Conservation (phyloP, 2,888 invertebrate genomes). For the Pyrgus malvae region DNA sequence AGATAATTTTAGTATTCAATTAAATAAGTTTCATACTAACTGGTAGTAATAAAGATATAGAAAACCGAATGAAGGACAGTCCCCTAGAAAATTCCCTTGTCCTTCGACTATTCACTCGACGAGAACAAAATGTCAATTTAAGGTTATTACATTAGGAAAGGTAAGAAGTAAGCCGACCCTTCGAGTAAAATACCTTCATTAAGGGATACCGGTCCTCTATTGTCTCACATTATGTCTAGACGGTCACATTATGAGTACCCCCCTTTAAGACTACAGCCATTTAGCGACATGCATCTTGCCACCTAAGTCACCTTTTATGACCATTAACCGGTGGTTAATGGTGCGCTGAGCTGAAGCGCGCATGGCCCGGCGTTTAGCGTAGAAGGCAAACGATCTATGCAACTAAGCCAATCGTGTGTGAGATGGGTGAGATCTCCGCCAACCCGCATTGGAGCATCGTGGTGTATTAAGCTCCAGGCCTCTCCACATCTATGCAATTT, state of each 20-base stretch:
- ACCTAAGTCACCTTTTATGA: too few relatives aligned
- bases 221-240: constrained; percentile 45
- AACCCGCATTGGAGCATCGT: too few relatives aligned
- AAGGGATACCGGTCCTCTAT: constrained; percentile 35
- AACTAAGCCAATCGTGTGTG: too few relatives aligned
- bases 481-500: too few relatives aligned
- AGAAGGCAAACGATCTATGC: too few relatives aligned
- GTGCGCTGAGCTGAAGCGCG: too few relatives aligned
- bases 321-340: too few relatives aligned
- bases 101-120: constrained; percentile 35
- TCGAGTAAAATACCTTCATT: constrained; percentile 44
- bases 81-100: constrained; percentile 10
- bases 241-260: constrained; percentile 37
- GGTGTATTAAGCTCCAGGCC: too few relatives aligned
- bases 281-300: background rate
- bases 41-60: background rate
- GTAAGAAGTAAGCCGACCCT: constrained; percentile 37
- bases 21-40: background rate
- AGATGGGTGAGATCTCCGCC: too few relatives aligned
- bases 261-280: constrained; percentile 25
- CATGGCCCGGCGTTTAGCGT: too few relatives aligned
- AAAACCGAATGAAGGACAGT: background rate
- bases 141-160: constrained; percentile 43
- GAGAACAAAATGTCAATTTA: constrained; percentile 43
- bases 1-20: constrained; percentile 10